phyloP scores from a whole-genome alignment of 2,797 vertebrate genomes.

The Gobionotothen gibberifrons region DNA sequence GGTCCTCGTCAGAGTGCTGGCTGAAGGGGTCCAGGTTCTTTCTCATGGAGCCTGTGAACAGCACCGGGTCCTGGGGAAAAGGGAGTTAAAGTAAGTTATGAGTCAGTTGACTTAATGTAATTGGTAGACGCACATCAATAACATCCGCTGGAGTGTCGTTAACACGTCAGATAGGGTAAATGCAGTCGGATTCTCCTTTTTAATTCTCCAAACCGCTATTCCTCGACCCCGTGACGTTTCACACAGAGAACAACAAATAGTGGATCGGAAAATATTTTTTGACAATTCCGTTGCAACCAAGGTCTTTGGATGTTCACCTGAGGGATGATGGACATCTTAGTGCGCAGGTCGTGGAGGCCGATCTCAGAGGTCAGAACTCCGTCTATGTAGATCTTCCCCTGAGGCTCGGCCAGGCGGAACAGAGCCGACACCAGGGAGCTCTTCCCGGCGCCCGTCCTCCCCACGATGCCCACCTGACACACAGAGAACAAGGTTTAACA shows the following conservation, averaged over 20 bases:
- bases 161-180: no score
- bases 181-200: no score
- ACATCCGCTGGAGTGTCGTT: no score
- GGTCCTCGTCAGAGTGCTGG: slow-evolving; percentile 88
- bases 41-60: slow-evolving; percentile 94
- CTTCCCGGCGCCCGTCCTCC: slow-evolving; percentile 94
- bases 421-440: slow-evolving; percentile 94
- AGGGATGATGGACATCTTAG: slow-evolving; percentile 96
- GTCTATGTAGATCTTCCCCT: slow-evolving; percentile 93
- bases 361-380: slow-evolving; percentile 90
- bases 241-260: no score
- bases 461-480: slow-evolving; percentile 91
- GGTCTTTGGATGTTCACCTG: slow-evolving; percentile 79
- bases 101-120: no score
- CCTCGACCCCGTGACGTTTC: no score
- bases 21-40: slow-evolving; percentile 95
- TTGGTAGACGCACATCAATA: no score
- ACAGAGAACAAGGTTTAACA: not conserved
- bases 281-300: no score
- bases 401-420: slow-evolving; percentile 90
- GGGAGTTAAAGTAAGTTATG: slow-evolving; percentile 74
- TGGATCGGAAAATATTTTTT: no score
- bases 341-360: slow-evolving; percentile 92
- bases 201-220: no score
- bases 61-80: slow-evolving; percentile 93